Evolutionary conservation across 2,113 vertebrate species (phyloP), one percentile per base, ranked within the genome.

Genomic region (Artemisiospiza belli): DNA sequence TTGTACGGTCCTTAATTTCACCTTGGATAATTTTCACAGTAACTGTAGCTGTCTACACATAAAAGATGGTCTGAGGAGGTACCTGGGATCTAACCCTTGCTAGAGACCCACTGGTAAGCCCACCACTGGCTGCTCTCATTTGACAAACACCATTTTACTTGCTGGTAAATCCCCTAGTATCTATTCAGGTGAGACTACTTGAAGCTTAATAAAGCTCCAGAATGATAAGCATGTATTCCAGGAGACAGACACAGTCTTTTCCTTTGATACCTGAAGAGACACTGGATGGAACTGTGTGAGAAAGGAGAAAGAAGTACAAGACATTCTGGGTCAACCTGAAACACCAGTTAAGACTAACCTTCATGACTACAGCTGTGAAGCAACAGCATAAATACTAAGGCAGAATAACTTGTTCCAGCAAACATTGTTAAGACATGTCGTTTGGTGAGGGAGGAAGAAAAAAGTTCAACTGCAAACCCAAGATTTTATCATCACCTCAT

Each of bases 281-380:
- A 67, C 21, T 43, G 55, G 33, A 85, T 28, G 33, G 44, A 66
- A 54, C 54, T 68, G 33, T 44, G 47, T 54, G 74, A 94, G 74
- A 95, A 92, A 79, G 22, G n/a, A 44, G 27, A 66, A 94, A 11
- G 81, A 82, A 57, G 41, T 23, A 78, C 54, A 39, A 89, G 62
- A 89, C 22, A 51, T 87, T 87, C 94, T 51, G 33, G 87, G 49
- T 51, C 74, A 87, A 83, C 96, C 74, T 76, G 96, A 94, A 95
- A 76, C 83, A 92, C 94, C 74, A 87, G 92, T 79, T 82, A 78
- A 37, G 22, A 37, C 64, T 55, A 83, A 66, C 12, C 77, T 46
- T 78, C 73, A 70, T 95, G 77, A 97, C 62, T 91, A 69, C 31
- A 75, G n/a, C 70, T 76, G 23, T 96, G 91, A 92, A 62, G 94